Evolutionary conservation across 2,797 vertebrate genomes (phyloP).

Genomic region (Esox lucius): DNA sequence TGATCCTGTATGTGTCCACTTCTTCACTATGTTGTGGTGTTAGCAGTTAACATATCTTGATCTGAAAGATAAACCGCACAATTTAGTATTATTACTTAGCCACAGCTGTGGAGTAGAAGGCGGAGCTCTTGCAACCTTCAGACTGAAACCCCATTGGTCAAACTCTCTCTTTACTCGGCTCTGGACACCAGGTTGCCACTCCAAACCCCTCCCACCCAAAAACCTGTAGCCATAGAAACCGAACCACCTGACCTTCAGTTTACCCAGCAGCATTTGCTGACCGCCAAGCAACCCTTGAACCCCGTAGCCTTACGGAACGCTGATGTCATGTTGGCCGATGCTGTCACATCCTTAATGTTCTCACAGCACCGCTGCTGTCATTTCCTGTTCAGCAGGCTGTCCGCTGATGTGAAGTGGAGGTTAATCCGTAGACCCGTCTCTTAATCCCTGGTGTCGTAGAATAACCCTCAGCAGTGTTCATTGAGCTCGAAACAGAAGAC

Average conservation of each 20-base stretch:
- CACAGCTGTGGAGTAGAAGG: no score
- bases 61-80: no score
- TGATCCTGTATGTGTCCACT: no score
- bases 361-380: slow-evolving; percentile 14
- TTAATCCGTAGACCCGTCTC: slow-evolving; percentile 21
- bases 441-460: slow-evolving; percentile 28
- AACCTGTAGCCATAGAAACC: not conserved
- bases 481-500: not conserved
- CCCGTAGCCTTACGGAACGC: slow-evolving; percentile 10
- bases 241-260: not conserved
- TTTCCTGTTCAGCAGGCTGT: not conserved
- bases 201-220: not conserved
- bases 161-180: no score
- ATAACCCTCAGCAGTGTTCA: slow-evolving; percentile 16
- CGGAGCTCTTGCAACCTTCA: no score
- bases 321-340: slow-evolving; percentile 32
- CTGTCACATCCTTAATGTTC: slow-evolving; percentile 35
- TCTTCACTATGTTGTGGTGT: not conserved
- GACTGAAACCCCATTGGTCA: no score
- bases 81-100: no score
- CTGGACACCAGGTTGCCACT: no score
- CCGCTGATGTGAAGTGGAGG: slow-evolving; percentile 40
- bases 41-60: no score
- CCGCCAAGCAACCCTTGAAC: not conserved
- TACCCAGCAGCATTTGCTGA: not conserved